Conservation (phyloP, 2,113 vertebrate genomes). For the Nesogale talazaci region DNA sequence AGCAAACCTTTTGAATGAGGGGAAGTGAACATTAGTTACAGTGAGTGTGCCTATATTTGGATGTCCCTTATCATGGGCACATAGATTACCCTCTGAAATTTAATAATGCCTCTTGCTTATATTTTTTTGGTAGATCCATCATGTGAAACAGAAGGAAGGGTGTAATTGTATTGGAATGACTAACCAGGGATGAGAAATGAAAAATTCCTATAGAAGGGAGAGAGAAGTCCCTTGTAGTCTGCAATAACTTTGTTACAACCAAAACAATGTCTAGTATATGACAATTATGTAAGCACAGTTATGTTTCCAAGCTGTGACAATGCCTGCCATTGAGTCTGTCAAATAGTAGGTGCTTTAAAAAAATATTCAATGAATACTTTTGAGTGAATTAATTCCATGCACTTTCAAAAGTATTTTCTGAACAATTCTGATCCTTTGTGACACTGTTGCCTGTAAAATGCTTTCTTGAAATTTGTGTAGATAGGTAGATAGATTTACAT, state of each 20-base stretch:
- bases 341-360: background rate
- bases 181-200: conserved; percentile 43
- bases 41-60: background rate
- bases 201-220: background rate
- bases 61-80: background rate
- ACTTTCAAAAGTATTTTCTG: background rate
- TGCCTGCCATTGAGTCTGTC: background rate
- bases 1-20: conserved; percentile 38
- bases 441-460: background rate
- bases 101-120: background rate
- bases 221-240: background rate
- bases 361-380: background rate
- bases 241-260: background rate
- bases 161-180: conserved; percentile 59
- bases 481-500: background rate
- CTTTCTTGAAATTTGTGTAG: background rate
- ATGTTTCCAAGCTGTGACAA: background rate
- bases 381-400: background rate
- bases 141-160: background rate
- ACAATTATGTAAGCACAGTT: background rate
- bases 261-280: background rate
- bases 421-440: background rate
- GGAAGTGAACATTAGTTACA: background rate
- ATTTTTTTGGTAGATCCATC: background rate
- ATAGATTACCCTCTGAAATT: conserved; percentile 4